phyloP scores from a whole-genome alignment of 2,797 vertebrate species.

The Crenuchus spilurus region DNA sequence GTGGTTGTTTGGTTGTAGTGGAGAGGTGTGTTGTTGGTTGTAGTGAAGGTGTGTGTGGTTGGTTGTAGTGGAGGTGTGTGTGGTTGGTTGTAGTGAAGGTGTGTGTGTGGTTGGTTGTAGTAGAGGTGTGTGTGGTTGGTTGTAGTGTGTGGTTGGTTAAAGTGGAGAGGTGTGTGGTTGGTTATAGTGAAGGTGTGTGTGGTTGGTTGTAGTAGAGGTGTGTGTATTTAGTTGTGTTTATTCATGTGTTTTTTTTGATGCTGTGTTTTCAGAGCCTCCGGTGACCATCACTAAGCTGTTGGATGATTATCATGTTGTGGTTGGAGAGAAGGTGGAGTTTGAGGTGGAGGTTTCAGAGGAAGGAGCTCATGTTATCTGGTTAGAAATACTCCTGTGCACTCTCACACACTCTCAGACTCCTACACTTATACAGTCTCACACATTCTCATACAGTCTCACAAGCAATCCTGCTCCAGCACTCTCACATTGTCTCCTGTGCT shows the following conservation, averaged over 20 bases:
- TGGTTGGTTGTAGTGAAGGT: background rate
- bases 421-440: background rate
- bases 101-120: background rate
- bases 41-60: conserved; percentile 13
- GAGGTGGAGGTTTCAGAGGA: conserved; percentile 91
- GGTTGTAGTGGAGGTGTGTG: conserved; percentile 5
- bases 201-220: background rate
- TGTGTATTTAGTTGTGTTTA: background rate
- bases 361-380: conserved; percentile 91
- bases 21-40: background rate
- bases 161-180: background rate
- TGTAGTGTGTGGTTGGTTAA: background rate
- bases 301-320: conserved; percentile 91
- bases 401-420: background rate
- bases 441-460: no score
- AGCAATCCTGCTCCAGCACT: background rate
- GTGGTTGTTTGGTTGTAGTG: background rate
- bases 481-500: no score
- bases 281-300: conserved; percentile 83
- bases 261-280: conserved; percentile 79
- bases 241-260: background rate
- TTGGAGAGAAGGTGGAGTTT: conserved; percentile 90
- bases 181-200: conserved; percentile 7
- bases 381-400: conserved; percentile 53
- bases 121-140: no score